A percentile compares a stretch with the other conserved stretches of the same genome.
phyloP scores from a whole-genome alignment of 2,888 invertebrate species.

The Leucoma salicis region DNA sequence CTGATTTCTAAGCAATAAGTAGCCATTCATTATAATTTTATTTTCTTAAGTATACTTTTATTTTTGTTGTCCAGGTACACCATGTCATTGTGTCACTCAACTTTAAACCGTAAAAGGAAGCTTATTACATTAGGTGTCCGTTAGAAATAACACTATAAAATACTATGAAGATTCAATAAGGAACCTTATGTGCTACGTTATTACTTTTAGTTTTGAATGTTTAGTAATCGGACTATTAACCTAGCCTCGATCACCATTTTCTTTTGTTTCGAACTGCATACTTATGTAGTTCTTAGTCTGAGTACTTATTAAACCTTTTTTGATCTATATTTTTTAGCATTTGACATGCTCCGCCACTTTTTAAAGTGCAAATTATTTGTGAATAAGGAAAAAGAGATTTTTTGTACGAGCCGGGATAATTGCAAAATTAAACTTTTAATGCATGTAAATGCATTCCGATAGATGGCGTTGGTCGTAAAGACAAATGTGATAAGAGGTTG shows the following conservation, averaged over 20 bases:
- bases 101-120: conserved; percentile 57
- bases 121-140: conserved; percentile 33
- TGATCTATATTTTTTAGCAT: too few species aligned
- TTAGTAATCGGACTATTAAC: conserved; percentile 11
- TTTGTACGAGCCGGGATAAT: too few species aligned
- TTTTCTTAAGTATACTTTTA: conserved; percentile 17
- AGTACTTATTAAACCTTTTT: too few species aligned
- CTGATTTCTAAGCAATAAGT: conserved; percentile 19
- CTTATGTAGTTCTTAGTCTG: too few species aligned
- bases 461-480: too few species aligned
- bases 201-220: conserved; percentile 5
- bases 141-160: conserved; percentile 33
- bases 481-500: too few species aligned
- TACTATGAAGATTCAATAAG: conserved; percentile 4
- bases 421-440: too few species aligned
- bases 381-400: too few species aligned
- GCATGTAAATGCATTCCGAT: too few species aligned
- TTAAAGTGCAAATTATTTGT: too few species aligned
- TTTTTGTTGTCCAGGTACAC: conserved; percentile 15
- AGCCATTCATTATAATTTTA: conserved; percentile 7
- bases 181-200: conserved; percentile 5
- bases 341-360: too few species aligned
- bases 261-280: not conserved
- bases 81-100: conserved; percentile 49
- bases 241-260: conserved; percentile 3